A percentile compares a stretch with the other conserved stretches of the same genome.
These are phyloP conservation scores for Eumeta japonica DNA, from an alignment of 1,140 invertebrate genomes.

Conservation along the genomic window DNA sequence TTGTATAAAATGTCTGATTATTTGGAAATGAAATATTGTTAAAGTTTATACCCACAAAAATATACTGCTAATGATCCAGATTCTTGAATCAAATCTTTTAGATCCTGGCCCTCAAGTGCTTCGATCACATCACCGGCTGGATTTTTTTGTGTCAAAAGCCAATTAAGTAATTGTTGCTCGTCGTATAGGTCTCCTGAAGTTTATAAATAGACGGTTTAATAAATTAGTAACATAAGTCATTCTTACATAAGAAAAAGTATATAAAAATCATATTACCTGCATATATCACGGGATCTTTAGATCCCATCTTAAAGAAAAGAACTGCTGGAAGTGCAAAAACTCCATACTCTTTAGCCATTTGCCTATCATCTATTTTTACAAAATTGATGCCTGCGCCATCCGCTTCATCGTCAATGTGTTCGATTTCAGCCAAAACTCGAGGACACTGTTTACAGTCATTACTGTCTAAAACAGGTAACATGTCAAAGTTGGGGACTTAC, in stretches of 20 bases:
- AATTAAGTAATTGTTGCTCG: conserved; percentile 84
- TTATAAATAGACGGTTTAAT: conserved; percentile 6
- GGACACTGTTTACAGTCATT: conserved; percentile 92
- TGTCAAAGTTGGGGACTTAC: conserved; percentile 50
- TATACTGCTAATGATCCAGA: conserved; percentile 85
- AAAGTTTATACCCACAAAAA: conserved; percentile 76
- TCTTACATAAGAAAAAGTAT: background rate
- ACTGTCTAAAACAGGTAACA: conserved; percentile 73
- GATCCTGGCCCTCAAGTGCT: conserved; percentile 78
- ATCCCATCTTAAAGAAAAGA: conserved; percentile 83
- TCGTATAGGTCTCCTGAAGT: conserved; percentile 81
- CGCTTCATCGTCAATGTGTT: conserved; percentile 91
- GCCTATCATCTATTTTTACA: conserved; percentile 87
- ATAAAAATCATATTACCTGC: conserved; percentile 63
- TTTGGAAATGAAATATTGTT: conserved; percentile 7
- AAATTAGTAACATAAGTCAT: too few species aligned
- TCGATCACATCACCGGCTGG: conserved; percentile 88
- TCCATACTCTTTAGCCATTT: conserved; percentile 81
- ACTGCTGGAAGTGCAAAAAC: conserved; percentile 87
- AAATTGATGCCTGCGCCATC: conserved; percentile 92
- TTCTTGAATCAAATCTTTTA: conserved; percentile 78
- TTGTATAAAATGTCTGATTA: too few species aligned
- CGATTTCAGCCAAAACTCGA: conserved; percentile 82
- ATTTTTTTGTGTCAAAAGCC: conserved; percentile 88
- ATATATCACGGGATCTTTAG: conserved; percentile 90